Conservation (phyloP, 2,797 vertebrate genomes). For the Geotrypetes seraphini region DNA sequence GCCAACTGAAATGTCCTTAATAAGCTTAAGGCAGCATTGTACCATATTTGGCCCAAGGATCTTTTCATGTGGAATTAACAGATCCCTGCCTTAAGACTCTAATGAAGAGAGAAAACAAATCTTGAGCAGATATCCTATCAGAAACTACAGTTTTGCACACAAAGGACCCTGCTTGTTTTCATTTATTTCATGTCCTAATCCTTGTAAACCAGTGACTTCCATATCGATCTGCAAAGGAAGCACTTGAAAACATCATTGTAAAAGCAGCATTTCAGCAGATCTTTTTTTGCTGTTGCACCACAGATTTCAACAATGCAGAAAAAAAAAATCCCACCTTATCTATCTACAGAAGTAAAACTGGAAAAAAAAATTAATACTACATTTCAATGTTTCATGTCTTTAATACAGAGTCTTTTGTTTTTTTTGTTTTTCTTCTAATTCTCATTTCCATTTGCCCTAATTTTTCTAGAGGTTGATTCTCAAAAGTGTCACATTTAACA, state of each 20-base stretch:
- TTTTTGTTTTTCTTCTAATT: too few species aligned
- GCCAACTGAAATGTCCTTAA: conserved; percentile 17
- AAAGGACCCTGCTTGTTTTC: conserved; percentile 19
- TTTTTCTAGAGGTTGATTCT: conserved; percentile 27
- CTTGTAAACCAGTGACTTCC: conserved; percentile 12
- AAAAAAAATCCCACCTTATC: conserved; percentile 11
- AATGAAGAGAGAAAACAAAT: conserved; percentile 46
- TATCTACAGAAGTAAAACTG: too few species aligned
- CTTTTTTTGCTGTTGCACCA: conserved; percentile 8
- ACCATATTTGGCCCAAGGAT: conserved; percentile 44
- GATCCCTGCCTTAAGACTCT: conserved; percentile 33
- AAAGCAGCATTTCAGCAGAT: conserved; percentile 14
- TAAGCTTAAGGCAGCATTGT: conserved; percentile 15
- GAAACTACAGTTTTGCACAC: conserved; percentile 9
- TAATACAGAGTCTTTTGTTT: conserved; percentile 12
- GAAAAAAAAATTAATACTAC: too few species aligned
- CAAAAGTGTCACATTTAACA: conserved; percentile 27
- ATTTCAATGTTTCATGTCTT: too few species aligned
- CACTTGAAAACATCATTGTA: conserved; percentile 25
- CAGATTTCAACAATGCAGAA: conserved; percentile 13
- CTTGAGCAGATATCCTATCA: conserved; percentile 43
- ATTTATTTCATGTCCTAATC: conserved; percentile 17
- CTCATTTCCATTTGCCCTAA: conserved; percentile 14
- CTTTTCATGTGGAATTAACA: conserved; percentile 43
- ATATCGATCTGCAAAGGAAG: conserved; percentile 23